Conservation (phyloP, 2,113 vertebrate species). For the Gasterosteus nipponicus region DNA sequence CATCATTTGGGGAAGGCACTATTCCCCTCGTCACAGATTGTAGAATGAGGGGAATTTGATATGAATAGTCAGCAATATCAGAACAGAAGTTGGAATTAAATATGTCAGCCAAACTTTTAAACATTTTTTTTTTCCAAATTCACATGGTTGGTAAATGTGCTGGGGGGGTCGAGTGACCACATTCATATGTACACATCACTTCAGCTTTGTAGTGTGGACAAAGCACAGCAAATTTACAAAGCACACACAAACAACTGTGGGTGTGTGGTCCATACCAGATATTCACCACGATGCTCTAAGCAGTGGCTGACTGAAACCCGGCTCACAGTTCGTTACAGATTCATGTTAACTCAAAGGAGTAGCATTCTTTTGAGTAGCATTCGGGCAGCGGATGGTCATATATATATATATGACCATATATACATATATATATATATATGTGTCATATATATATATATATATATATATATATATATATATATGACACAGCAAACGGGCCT, state of each 20-base stretch:
- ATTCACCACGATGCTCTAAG: background rate
- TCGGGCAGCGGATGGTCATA: background rate
- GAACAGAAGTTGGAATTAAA: constrained; percentile 13
- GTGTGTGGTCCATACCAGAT: background rate
- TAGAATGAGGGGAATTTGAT: constrained; percentile 36
- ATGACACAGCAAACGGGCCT: background rate
- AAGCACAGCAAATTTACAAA: background rate
- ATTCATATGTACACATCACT: background rate
- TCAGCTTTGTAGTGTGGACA: background rate
- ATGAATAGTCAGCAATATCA: constrained; percentile 44
- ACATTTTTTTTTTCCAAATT: background rate
- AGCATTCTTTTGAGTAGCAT: constrained; percentile 5
- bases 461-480: too few species aligned
- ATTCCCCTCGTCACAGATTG: constrained; percentile 21
- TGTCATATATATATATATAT: too few species aligned
- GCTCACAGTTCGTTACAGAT: constrained; percentile 20
- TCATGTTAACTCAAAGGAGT: constrained; percentile 4
- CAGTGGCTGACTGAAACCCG: background rate
- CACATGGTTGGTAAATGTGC: background rate
- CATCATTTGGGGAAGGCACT: constrained; percentile 39
- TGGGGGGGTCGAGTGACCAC: background rate
- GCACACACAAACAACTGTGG: background rate
- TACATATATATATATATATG: too few species aligned
- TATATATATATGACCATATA: too few species aligned
- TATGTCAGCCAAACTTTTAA: background rate